Evolutionary conservation across 2,113 vertebrate species (phyloP).

Genomic region (Centrocercus urophasianus): DNA sequence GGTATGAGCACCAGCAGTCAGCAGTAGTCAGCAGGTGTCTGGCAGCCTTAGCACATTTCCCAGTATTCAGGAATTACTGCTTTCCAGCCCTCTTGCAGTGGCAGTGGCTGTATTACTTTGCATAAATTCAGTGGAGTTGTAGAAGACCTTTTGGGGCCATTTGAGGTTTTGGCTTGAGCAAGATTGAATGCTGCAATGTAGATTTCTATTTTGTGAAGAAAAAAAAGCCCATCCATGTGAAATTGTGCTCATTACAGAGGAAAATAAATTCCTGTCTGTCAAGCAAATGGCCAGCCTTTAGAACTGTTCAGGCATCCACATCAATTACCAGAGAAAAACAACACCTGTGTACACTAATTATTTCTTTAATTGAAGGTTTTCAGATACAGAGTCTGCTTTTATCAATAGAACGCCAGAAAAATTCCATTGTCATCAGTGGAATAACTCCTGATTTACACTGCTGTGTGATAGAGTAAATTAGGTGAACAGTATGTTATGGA

Average conservation of each 20-base stretch:
- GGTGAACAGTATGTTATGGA: background rate
- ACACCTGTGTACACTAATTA: conserved; percentile 45
- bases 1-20: background rate
- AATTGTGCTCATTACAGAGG: conserved; percentile 50
- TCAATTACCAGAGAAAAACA: conserved; percentile 34
- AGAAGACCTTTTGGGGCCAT: background rate
- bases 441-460: background rate
- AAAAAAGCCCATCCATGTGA: background rate
- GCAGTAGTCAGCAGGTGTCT: background rate
- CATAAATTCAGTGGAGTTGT: background rate
- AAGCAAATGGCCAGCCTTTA: conserved; percentile 46
- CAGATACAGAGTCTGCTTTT: background rate
- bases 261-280: conserved; percentile 52
- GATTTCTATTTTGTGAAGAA: background rate
- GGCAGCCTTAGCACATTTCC: background rate
- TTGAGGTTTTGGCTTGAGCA: conserved; percentile 10
- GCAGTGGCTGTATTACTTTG: background rate
- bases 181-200: conserved; percentile 2
- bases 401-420: background rate
- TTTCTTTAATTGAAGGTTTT: conserved; percentile 21
- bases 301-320: conserved; percentile 29
- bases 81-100: background rate
- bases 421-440: background rate
- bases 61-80: background rate
- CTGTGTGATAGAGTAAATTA: background rate